Percentiles rank a stretch among this genome's conserved stretches.
These are phyloP conservation scores for Campaea margaritaria DNA, from an alignment of 2,888 invertebrate genomes.

Conservation along the genomic window DNA sequence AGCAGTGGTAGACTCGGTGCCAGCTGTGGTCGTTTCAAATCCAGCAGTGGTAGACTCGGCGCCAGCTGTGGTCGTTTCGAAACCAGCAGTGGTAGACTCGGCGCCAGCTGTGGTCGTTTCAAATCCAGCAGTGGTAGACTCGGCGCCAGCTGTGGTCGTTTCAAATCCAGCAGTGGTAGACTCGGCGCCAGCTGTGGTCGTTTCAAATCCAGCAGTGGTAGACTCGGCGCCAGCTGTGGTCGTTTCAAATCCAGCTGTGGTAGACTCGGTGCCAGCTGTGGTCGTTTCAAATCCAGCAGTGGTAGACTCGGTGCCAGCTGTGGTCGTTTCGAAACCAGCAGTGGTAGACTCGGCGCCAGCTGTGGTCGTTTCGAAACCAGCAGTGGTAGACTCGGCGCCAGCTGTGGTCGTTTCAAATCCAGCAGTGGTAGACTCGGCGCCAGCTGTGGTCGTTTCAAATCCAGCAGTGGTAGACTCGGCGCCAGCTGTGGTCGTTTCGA, in stretches of 20 bases:
- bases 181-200: slow-evolving; percentile 14
- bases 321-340: background rate
- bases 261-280: background rate
- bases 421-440: slow-evolving; percentile 4
- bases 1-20: background rate
- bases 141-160: slow-evolving; percentile 4
- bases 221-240: background rate
- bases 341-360: slow-evolving; percentile 9
- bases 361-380: background rate
- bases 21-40: background rate
- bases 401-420: slow-evolving; percentile 6
- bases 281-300: slow-evolving; percentile 5
- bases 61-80: too few relatives aligned
- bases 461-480: slow-evolving; percentile 1
- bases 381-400: background rate
- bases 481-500: slow-evolving; percentile 5
- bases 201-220: slow-evolving; percentile 1
- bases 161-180: slow-evolving; percentile 14
- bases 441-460: slow-evolving; percentile 9
- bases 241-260: background rate
- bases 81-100: background rate
- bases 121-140: too few relatives aligned
- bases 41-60: background rate
- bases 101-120: too few relatives aligned
- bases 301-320: slow-evolving; percentile 1